These are phyloP conservation scores for Spialia ferax DNA, from an alignment of 2,888 invertebrate species.

Conservation along the genomic window DNA sequence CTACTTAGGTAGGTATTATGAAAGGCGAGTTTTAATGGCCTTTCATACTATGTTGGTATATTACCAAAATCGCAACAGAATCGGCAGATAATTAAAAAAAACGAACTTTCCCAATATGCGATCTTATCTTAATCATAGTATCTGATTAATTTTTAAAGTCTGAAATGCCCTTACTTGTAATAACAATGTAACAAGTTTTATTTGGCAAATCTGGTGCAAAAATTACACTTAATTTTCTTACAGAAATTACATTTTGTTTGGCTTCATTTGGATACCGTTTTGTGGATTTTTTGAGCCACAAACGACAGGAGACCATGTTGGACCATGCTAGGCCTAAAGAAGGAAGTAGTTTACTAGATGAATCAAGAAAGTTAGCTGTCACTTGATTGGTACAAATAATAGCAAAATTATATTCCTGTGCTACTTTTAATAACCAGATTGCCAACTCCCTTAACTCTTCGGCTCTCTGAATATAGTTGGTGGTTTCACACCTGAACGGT, in stretches of 20 bases:
- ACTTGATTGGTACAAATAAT: constrained; percentile 80
- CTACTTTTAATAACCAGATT: constrained; percentile 59
- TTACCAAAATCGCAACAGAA: too few species aligned
- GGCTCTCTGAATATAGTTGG: constrained; percentile 75
- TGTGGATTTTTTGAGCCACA: constrained; percentile 57
- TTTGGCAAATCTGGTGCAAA: constrained; percentile 72
- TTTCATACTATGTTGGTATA: too few species aligned
- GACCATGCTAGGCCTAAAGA: constrained; percentile 80
- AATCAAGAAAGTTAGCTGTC: constrained; percentile 63
- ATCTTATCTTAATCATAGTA: neutral
- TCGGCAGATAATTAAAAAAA: too few species aligned
- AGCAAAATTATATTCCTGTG: constrained; percentile 67
- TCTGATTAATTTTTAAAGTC: constrained; percentile 22
- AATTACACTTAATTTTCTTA: constrained; percentile 63
- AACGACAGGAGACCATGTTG: constrained; percentile 74
- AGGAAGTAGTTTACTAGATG: constrained; percentile 61
- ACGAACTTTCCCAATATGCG: too few species aligned
- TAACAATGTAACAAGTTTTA: constrained; percentile 56
- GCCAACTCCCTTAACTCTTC: constrained; percentile 77
- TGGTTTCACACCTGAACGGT: constrained; percentile 73
- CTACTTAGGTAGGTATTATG: too few species aligned
- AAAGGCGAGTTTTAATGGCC: too few species aligned
- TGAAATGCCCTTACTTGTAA: constrained; percentile 61
- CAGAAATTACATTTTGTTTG: constrained; percentile 26
- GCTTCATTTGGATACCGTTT: constrained; percentile 45